Percentiles rank a stretch among this genome's conserved stretches.
These are phyloP conservation scores for Eurystomus gularis DNA, from an alignment of 2,113 vertebrate genomes.

Conservation along the genomic window DNA sequence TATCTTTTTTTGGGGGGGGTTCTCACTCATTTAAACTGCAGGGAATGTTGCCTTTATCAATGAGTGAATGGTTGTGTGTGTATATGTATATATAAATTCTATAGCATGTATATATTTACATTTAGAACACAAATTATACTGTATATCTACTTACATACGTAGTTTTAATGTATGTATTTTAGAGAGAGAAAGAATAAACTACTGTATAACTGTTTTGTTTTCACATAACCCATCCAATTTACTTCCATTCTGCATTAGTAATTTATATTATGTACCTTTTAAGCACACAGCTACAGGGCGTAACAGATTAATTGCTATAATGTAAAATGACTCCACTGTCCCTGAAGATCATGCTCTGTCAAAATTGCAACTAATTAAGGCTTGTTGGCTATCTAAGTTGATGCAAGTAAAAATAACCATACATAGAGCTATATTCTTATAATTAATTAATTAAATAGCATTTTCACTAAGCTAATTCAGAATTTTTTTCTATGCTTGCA, in stretches of 20 bases:
- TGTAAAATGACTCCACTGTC: neutral
- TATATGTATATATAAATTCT: neutral
- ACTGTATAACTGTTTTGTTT: neutral
- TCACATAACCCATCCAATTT: neutral
- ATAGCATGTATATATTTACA: neutral
- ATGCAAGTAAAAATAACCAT: neutral
- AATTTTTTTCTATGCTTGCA: neutral
- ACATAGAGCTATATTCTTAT: neutral
- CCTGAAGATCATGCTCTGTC: neutral
- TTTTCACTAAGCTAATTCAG: neutral
- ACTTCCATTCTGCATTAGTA: neutral
- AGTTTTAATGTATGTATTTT: neutral
- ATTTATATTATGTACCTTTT: neutral
- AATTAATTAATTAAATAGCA: neutral
- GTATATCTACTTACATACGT: neutral
- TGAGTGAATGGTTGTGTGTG: neutral
- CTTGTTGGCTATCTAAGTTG: neutral
- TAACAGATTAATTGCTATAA: constrained; percentile 22
- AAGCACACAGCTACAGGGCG: neutral
- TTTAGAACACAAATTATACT: neutral
- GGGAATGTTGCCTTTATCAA: neutral
- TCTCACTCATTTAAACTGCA: neutral
- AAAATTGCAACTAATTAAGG: constrained; percentile 32
- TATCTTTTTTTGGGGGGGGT: neutral
- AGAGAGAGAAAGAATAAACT: neutral